Conservation (phyloP, 23 tunicate genomes). For the Ciona savignyi region DNA sequence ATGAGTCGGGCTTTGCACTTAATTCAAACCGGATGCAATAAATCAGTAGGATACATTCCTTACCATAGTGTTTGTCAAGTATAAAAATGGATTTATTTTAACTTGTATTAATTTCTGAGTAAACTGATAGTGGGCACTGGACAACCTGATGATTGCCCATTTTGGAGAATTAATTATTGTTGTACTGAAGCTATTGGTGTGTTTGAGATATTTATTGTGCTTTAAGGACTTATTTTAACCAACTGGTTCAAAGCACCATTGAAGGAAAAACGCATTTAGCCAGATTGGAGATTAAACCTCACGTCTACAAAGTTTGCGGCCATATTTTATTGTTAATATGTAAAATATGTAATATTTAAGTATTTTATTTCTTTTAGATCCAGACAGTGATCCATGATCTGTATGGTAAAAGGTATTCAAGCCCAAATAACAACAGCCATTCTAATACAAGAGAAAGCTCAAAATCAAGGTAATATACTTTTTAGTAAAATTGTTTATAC, state of each 20-base stretch:
- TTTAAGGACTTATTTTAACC: no score
- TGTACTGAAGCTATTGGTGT: no score
- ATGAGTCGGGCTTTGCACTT: conserved; percentile 51
- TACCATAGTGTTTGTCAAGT: no score
- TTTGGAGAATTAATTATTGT: no score
- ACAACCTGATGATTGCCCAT: no score
- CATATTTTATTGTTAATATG: background rate
- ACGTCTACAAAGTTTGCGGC: background rate
- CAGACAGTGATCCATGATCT: background rate
- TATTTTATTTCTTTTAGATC: background rate
- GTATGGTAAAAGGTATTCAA: background rate
- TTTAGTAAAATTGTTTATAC: background rate
- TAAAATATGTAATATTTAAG: background rate
- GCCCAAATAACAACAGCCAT: background rate
- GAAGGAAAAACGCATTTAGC: background rate
- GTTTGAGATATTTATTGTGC: no score
- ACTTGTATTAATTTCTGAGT: no score
- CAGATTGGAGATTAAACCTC: background rate
- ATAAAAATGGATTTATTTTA: no score
- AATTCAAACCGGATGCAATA: conserved; percentile 6
- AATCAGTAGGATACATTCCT: background rate
- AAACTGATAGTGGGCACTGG: no score
- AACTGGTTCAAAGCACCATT: no score
- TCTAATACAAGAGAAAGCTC: background rate
- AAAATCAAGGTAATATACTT: background rate